Evolutionary conservation across 2,797 vertebrate species (phyloP).

Genomic region (Aplochiton taeniatus): DNA sequence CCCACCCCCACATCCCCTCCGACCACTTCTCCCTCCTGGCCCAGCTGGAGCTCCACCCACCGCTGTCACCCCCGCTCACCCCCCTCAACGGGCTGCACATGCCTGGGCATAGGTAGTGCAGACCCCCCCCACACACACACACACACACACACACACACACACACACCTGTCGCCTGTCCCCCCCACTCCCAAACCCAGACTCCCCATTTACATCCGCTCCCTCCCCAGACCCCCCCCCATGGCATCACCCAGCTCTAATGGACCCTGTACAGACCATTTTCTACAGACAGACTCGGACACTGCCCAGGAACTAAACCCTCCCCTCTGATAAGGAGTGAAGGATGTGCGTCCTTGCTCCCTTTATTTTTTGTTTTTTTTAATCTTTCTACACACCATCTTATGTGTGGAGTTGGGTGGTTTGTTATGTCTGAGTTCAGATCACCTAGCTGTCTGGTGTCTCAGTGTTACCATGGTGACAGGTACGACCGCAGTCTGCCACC

Average conservation of each 20-base stretch:
- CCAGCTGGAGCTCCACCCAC: constrained; percentile 93
- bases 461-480: too few relatives aligned
- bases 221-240: constrained; percentile 28
- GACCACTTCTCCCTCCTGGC: constrained; percentile 99
- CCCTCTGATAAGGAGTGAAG: constrained; percentile 81
- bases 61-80: constrained; percentile 80
- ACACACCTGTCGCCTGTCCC: constrained; percentile 30
- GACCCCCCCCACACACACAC: constrained; percentile 64
- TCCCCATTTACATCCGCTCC: constrained; percentile 27
- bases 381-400: constrained; percentile 57
- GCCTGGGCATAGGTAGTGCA: constrained; percentile 92
- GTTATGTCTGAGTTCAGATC: constrained; percentile 53
- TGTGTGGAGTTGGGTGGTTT: constrained; percentile 49
- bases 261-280: constrained; percentile 39
- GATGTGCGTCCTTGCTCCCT: constrained; percentile 73
- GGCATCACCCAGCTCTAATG: background rate
- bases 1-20: constrained; percentile 98
- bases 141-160: too few relatives aligned
- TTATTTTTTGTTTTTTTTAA: constrained; percentile 59
- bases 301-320: background rate
- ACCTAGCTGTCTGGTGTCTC: too few relatives aligned
- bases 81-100: constrained; percentile 93
- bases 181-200: background rate
- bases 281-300: too few relatives aligned
- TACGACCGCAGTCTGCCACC: too few relatives aligned